Evolutionary conservation across 2,797 vertebrate genomes (phyloP), one percentile per base, ranked within the genome.

Genomic region (Masticophis lateralis): DNA sequence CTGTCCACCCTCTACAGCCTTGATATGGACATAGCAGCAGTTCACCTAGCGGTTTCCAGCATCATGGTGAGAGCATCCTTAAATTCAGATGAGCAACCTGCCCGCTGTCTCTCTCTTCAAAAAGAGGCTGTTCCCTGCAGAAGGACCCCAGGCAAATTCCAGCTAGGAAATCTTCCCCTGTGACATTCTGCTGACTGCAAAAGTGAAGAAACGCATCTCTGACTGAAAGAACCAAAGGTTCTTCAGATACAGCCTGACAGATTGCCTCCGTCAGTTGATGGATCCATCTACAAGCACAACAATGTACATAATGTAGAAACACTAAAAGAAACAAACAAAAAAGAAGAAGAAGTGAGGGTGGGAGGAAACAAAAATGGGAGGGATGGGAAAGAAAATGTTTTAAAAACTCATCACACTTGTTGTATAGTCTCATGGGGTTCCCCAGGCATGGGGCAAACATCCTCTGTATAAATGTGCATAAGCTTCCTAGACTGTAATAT

Each of bases 301-400:
- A 86, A 91, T 97, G 97, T 97, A 97, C 94, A 96, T 96, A 97
- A 95, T 95, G 93, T 96, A 96, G 96, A 95, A 94, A 97, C 94
- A 96, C 95, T 94, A 95, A 92, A 86, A 61, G 14, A 53, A 37
- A 74, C 16, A 74, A 69, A 59, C 13, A 37, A 0, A 92, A 94
- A 91, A 91, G 86, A 87, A n/a, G 60, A 92, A n/a, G 69, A 92
- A 92, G 63, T 1, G 32, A 89, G 59, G 57, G 69, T 79, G 87
- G 87, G 86, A 55, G 56, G 69, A 89, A 47, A 47, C 2, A 32
- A 63, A 12, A 43, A 13, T 87, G 86, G 79, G 56, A 63, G 22
- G 55, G 92, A 53, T 69, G 90, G 55, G n/a, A 86, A 88, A 63
- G 88, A 86, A 74, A 9, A 63, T 63, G 95, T 96, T 95, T 96